A percentile compares a stretch with the other conserved stretches of the same genome.
Evolutionary conservation across 2,888 invertebrate species (phyloP).

Genomic region (Drosophila pseudotakahashii): DNA sequence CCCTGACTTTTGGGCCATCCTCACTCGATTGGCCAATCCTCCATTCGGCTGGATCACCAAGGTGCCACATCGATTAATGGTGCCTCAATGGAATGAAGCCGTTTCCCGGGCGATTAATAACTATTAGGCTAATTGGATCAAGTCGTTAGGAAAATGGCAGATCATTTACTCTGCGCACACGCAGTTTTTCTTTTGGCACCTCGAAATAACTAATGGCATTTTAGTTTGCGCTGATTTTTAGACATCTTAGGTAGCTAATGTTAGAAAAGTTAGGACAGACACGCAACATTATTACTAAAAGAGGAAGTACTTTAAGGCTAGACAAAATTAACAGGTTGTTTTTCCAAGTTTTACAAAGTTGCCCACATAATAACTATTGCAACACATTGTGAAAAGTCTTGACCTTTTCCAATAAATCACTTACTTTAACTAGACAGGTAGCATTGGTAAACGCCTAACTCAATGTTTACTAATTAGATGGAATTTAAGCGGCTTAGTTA

Average conservation of each 20-base stretch:
- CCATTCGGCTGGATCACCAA: background rate
- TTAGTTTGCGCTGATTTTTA: too few species aligned
- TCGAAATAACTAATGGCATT: background rate
- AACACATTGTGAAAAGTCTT: conserved; percentile 1
- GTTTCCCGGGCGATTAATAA: conserved; percentile 58
- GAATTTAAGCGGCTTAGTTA: background rate
- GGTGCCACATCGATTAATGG: conserved; percentile 34
- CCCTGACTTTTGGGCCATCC: conserved; percentile 40
- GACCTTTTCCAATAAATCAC: conserved; percentile 3
- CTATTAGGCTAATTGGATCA: conserved; percentile 45
- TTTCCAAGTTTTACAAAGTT: background rate
- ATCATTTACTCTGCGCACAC: conserved; percentile 8
- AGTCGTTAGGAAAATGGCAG: conserved; percentile 14
- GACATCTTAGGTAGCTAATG: too few species aligned
- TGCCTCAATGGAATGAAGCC: conserved; percentile 32
- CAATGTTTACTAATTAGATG: conserved; percentile 4
- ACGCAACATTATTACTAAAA: background rate
- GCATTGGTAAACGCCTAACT: background rate
- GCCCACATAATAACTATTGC: background rate
- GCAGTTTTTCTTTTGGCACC: conserved; percentile 9
- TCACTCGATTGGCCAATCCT: conserved; percentile 36
- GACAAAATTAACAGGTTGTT: background rate
- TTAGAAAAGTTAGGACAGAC: background rate
- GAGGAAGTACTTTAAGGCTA: background rate
- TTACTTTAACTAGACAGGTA: background rate